Percentiles rank a stretch among this genome's conserved stretches.
These are phyloP conservation scores for Lycia hirtaria DNA, from an alignment of 2,888 invertebrate genomes.

Conservation along the genomic window DNA sequence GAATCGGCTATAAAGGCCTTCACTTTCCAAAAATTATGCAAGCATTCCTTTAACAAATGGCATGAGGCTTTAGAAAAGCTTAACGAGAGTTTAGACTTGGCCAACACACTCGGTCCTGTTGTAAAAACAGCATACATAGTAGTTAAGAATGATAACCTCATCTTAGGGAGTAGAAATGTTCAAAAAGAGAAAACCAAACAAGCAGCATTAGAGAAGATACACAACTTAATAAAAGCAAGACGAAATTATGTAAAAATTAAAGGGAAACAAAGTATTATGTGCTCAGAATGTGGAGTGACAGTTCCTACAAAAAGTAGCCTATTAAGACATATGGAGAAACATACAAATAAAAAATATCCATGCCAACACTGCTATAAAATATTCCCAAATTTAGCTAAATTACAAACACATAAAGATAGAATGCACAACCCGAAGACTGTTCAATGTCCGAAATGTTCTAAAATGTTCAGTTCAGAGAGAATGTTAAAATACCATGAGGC, in stretches of 20 bases:
- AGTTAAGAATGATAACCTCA: constrained; percentile 51
- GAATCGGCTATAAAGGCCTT: constrained; percentile 53
- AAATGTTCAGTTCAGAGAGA: constrained; percentile 66
- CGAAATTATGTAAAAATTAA: constrained; percentile 48
- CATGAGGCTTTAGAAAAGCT: constrained; percentile 49
- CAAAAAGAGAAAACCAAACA: constrained; percentile 49
- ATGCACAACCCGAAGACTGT: constrained; percentile 66
- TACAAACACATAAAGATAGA: constrained; percentile 62
- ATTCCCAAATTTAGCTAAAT: constrained; percentile 51
- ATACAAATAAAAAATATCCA: constrained; percentile 51
- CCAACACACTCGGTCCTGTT: constrained; percentile 47
- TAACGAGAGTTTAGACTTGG: constrained; percentile 48
- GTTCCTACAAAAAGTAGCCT: constrained; percentile 49
- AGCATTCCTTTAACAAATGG: constrained; percentile 62
- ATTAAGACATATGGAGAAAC: constrained; percentile 56
- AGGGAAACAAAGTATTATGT: constrained; percentile 46
- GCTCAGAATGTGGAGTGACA: constrained; percentile 62
- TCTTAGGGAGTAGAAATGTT: constrained; percentile 60
- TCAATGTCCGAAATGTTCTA: constrained; percentile 61
- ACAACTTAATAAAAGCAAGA: constrained; percentile 54
- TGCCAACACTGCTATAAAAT: constrained; percentile 65
- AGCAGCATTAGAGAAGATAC: constrained; percentile 56
- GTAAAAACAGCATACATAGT: constrained; percentile 58
- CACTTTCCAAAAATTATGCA: constrained; percentile 61
- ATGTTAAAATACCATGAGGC: constrained; percentile 62